Conservation (phyloP, 2,888 invertebrate species). For the Leptinotarsa juncta region DNA sequence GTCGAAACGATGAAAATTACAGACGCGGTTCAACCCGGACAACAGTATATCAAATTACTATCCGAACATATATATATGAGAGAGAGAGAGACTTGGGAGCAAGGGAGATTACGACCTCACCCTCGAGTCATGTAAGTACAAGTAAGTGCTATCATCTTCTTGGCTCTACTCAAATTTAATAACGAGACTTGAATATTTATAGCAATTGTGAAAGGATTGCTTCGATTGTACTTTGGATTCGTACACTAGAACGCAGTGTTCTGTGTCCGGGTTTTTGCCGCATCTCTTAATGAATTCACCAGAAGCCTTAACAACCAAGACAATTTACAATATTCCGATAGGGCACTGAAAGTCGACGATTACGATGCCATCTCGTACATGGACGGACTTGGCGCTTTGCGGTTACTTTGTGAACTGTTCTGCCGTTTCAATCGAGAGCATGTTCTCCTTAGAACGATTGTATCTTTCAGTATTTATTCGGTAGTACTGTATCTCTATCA, state of each 20-base stretch:
- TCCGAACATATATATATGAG: too few species aligned
- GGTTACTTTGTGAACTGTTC: slow-evolving; percentile 53
- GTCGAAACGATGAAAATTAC: too few species aligned
- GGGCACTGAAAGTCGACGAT: slow-evolving; percentile 47
- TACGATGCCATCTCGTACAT: slow-evolving; percentile 48
- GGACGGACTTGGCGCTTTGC: slow-evolving; percentile 52
- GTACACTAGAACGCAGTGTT: neutral
- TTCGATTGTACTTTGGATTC: neutral
- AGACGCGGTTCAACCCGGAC: too few species aligned
- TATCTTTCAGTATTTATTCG: slow-evolving; percentile 63
- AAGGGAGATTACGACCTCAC: too few species aligned
- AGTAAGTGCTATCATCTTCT: too few species aligned
- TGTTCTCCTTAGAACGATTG: slow-evolving; percentile 58
- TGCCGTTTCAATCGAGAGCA: slow-evolving; percentile 64
- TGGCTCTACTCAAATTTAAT: too few species aligned
- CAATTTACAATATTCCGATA: slow-evolving; percentile 51
- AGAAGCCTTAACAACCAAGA: slow-evolving; percentile 42
- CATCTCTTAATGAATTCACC: slow-evolving; percentile 45
- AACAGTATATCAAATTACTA: too few species aligned
- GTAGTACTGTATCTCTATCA: slow-evolving; percentile 65
- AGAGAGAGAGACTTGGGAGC: too few species aligned
- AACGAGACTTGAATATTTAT: too few species aligned
- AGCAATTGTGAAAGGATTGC: too few species aligned
- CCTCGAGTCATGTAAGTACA: too few species aligned
- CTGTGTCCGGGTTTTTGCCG: slow-evolving; percentile 12